These are phyloP conservation scores for Camponotus floridanus DNA, from an alignment of 1,140 invertebrate genomes.

Conservation along the genomic window DNA sequence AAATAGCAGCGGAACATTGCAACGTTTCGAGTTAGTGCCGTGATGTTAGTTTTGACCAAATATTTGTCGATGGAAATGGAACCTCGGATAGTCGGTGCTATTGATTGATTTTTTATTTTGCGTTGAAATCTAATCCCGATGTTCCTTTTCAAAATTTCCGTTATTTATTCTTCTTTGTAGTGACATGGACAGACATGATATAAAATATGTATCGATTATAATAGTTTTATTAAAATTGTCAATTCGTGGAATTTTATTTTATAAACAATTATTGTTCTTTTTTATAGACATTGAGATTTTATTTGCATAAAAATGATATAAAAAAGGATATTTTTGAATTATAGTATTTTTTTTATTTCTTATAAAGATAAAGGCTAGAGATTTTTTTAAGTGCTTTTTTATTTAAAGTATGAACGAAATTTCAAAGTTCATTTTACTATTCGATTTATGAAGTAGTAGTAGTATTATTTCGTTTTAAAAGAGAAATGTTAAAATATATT, in stretches of 20 bases:
- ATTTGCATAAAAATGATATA: constrained; percentile 15
- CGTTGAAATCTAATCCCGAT: constrained; percentile 14
- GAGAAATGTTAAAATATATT: too few relatives aligned
- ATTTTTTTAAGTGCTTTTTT: neutral
- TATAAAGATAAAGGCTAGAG: too few relatives aligned
- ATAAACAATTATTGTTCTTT: constrained; percentile 2
- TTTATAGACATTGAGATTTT: neutral
- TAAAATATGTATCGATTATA: neutral
- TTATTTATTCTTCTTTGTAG: neutral
- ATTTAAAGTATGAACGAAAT: neutral
- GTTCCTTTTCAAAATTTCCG: neutral
- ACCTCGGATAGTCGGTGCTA: constrained; percentile 56
- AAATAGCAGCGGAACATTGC: constrained; percentile 67
- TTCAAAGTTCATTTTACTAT: too few relatives aligned
- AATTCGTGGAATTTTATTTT: neutral
- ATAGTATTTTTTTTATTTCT: neutral
- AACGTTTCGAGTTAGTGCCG: constrained; percentile 60
- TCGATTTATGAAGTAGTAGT: too few relatives aligned
- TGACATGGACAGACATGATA: neutral
- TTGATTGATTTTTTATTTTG: constrained; percentile 68
- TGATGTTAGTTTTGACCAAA: constrained; percentile 76
- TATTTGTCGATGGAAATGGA: constrained; percentile 74
- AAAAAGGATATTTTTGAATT: neutral
- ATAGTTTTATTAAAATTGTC: neutral
- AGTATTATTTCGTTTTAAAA: too few relatives aligned